phyloP scores from a whole-genome alignment of 2,888 invertebrate species.

The Stenolophus ochropezus region DNA sequence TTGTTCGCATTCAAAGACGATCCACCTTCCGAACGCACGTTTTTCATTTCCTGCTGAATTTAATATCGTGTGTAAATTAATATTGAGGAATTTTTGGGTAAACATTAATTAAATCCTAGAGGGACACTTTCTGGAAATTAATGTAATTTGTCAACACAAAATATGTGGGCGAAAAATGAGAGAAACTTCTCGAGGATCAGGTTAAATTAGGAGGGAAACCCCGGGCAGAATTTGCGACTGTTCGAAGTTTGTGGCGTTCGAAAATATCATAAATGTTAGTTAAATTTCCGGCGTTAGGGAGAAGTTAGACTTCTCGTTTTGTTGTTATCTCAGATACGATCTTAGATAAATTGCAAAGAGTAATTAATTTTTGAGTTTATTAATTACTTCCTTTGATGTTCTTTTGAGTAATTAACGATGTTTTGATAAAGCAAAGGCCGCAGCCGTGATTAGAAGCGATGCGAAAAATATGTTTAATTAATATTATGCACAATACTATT shows the following conservation, averaged over 20 bases:
- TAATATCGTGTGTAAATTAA: too few relatives aligned
- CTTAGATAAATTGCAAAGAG: constrained; percentile 58
- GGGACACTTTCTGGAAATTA: not conserved
- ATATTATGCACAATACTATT: constrained; percentile 31
- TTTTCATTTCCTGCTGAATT: not conserved
- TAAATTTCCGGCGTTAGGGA: constrained; percentile 18
- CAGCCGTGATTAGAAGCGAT: constrained; percentile 50
- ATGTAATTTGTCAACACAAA: not conserved
- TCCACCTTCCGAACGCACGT: too few relatives aligned
- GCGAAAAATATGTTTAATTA: constrained; percentile 57
- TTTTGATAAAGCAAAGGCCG: constrained; percentile 55
- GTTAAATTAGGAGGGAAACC: not conserved
- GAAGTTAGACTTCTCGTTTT: constrained; percentile 49
- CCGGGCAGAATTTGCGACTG: not conserved
- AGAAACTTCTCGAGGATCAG: not conserved
- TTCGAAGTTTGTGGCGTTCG: not conserved
- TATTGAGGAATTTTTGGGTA: too few relatives aligned
- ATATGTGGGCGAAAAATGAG: not conserved
- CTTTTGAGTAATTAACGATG: constrained; percentile 60
- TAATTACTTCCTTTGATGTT: constrained; percentile 60
- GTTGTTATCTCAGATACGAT: constrained; percentile 55
- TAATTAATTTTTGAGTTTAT: constrained; percentile 60
- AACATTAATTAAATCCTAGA: not conserved
- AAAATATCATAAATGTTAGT: constrained; percentile 36
- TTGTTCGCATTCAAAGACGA: not conserved